Base-by-base conservation (phyloP, 2,113 vertebrate genomes). In the Corythornis madagascariensis region DNA sequence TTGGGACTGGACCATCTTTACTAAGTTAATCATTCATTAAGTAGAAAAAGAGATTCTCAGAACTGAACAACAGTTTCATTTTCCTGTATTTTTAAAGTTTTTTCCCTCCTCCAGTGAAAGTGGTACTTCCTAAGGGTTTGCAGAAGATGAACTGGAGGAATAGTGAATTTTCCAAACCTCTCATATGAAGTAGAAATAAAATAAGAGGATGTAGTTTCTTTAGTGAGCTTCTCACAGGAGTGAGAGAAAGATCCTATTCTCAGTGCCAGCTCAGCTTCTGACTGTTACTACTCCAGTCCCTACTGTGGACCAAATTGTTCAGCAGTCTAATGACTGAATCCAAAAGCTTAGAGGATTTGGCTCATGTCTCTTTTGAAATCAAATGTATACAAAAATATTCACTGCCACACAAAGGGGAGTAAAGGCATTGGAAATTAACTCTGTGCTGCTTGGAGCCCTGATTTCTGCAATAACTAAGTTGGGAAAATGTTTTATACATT, bases 351-450 rank as follows among this genome's bases (percentile, higher is more conserved):
- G 38, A 40, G 31, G 25, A 24, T 73, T 91, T 93, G 59, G 16
- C 73, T 61, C 17, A 15, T 18, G 5, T 59, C 31, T 79, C 45
- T 88, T 90, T 52, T 21, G 45, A 82, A 92, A 79, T 4, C 9
- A 59, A 59, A 57, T 64, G 9, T 40, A 45, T 71, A 80, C n/a
- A 64, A 70, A 91, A 66, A 71, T 82, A 80, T 83, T 57, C 53
- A 74, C 43, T 57, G 40, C 38, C 35, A 35, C 26, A 47, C 38
- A 70, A 83, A 92, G 10, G 47, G 43, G 40, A 94, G 10, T 55
- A 89, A 93, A 85, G 63, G 50, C 57, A 53, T 71, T 35, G 75
- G 82, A 91, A 93, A 71, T 63, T 85, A 90, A 80, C 43, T 84
- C 50, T 42, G 16, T 84, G 60, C 53, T 80, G 31, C 84, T 88